Base-by-base conservation (phyloP, 2,113 vertebrate genomes). In the Pelecanoides urinatrix region DNA sequence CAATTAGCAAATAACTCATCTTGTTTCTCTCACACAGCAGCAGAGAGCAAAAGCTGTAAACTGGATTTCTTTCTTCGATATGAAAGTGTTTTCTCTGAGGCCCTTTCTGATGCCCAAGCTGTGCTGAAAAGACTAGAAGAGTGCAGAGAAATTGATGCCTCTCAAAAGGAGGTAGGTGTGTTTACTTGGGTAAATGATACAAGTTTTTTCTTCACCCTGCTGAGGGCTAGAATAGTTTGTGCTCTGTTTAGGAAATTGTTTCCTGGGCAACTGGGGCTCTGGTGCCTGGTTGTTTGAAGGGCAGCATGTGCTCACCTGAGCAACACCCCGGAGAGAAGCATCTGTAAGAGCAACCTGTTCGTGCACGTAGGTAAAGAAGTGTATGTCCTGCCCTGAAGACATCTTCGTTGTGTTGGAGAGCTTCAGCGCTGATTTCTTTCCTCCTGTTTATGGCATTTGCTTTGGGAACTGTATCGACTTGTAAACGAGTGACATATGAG, bases 51-150 rank as follows among this genome's bases (percentile, higher is more conserved):
- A 91, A 94, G 72, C 58, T 96, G 75, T 91, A 96, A 97, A 87
- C 87, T 98, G 96, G 96, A 97, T 97, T 97, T 98, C 92, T 98
- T 99, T 81, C 96, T 98, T 91, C 86, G 16, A 53, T 97, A 98
- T 92, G 96, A 97, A 95, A 96, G 80, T 52, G 42, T 96, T 86
- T 98, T 99, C 86, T 97, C 97, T 56, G 92, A 98, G 44, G 97
- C 95, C 58, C 95, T 98, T 78, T 93, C 97, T 90, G 90, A 96
- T 81, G 92, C 97, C 56, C 86, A 63, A 66, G 93, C 97, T 53
- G 89, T 98, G 88, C 94, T 98, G 65, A 96, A 98, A 91, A 97
- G 89, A 88, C 88, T 98, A 8, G 65, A 98, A 38, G 97, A 96
- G 47, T 98, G 97, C 94, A 92, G 97, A 75, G 93, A 97, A 85